phyloP scores from a whole-genome alignment of 2,888 invertebrate species.

The Trichogramma evanescens region DNA sequence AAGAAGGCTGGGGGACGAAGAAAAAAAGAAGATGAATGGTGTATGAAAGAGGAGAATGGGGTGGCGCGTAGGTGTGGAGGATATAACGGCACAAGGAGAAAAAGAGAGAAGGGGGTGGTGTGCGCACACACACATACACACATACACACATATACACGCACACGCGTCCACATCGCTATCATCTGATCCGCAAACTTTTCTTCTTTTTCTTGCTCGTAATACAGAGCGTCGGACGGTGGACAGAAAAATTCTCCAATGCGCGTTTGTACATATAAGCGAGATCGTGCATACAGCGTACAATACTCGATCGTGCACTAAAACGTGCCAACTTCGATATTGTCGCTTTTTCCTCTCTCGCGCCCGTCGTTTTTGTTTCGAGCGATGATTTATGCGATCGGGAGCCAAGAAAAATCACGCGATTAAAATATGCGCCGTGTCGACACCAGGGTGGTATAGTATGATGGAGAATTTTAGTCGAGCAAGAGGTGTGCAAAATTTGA shows the following conservation, averaged over 20 bases:
- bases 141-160: neutral
- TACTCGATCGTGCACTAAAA: neutral
- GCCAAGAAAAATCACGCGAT: too few relatives aligned
- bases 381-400: too few relatives aligned
- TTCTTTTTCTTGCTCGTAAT: neutral
- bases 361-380: too few relatives aligned
- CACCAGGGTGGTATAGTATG: too few relatives aligned
- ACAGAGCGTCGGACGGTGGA: neutral
- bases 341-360: too few relatives aligned
- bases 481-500: too few relatives aligned
- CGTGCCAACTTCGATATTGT: too few relatives aligned
- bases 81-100: neutral
- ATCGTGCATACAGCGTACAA: neutral
- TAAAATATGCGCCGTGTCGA: too few relatives aligned
- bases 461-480: too few relatives aligned
- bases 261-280: neutral
- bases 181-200: conserved; percentile 24
- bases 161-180: conserved; percentile 18
- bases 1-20: conserved; percentile 13
- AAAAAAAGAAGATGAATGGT: neutral
- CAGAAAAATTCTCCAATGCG: neutral
- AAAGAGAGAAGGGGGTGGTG: neutral
- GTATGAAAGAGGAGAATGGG: neutral
- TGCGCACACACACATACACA: too few relatives aligned
- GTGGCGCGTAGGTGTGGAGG: conserved; percentile 19